These are phyloP conservation scores for Mirounga angustirostris DNA, from an alignment of 2,113 vertebrate genomes.

Conservation along the genomic window DNA sequence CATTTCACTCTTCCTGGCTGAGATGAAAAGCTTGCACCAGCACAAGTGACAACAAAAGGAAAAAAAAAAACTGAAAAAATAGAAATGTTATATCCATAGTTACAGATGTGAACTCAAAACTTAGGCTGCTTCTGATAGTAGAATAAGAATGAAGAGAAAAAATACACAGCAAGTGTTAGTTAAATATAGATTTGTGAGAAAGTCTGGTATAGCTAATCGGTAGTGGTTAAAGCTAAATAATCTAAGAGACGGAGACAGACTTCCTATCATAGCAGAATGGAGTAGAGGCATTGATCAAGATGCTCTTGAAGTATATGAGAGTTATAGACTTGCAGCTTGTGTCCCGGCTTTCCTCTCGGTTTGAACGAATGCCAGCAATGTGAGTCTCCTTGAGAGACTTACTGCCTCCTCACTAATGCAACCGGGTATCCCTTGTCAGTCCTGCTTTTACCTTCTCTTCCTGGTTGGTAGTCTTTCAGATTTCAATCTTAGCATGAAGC, in stretches of 20 bases:
- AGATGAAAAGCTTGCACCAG: neutral
- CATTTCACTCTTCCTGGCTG: neutral
- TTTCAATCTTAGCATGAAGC: neutral
- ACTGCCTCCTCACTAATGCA: neutral
- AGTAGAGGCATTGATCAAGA: neutral
- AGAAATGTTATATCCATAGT: neutral
- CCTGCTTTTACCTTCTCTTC: neutral
- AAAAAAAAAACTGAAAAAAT: neutral
- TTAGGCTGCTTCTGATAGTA: neutral
- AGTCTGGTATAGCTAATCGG: neutral
- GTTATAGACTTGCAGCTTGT: neutral
- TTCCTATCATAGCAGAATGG: neutral
- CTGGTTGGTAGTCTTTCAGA: neutral
- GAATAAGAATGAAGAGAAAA: neutral
- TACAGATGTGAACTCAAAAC: neutral
- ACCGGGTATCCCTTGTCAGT: neutral
- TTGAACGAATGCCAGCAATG: neutral
- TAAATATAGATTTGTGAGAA: neutral
- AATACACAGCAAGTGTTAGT: neutral
- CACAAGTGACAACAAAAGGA: neutral
- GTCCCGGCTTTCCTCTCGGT: neutral
- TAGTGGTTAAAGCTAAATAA: slow-evolving; percentile 10
- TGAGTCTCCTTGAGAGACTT: neutral
- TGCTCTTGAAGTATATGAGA: neutral
- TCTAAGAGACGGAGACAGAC: neutral